Percentiles rank a stretch among this genome's conserved stretches.
phyloP scores from a whole-genome alignment of 2,888 invertebrate species.

The Andrena minutula region DNA sequence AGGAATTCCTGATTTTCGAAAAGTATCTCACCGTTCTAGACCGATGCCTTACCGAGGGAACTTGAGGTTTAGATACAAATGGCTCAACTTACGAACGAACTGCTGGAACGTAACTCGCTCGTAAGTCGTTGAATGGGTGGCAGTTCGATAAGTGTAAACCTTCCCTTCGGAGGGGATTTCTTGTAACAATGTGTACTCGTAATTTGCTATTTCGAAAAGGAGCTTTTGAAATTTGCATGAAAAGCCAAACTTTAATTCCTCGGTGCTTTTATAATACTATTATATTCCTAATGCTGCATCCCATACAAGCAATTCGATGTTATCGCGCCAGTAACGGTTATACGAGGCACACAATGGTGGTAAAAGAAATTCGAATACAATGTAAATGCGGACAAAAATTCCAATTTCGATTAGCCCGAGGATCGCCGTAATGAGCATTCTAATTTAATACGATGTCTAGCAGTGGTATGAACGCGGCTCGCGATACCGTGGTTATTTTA shows the following conservation, averaged over 20 bases:
- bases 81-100: conserved; percentile 37
- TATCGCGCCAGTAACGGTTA: background rate
- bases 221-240: background rate
- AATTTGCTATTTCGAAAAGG: background rate
- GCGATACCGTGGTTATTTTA: conserved; percentile 9
- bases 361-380: background rate
- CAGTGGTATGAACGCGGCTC: conserved; percentile 1
- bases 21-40: conserved; percentile 8
- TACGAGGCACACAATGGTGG: background rate
- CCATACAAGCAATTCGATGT: background rate
- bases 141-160: conserved; percentile 19
- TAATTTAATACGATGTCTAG: background rate
- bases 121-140: conserved; percentile 19
- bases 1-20: conserved; percentile 18
- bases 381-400: background rate
- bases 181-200: conserved; percentile 5
- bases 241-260: background rate
- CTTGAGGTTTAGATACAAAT: conserved; percentile 13
- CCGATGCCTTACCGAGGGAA: background rate
- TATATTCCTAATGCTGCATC: background rate
- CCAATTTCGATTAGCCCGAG: background rate
- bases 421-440: background rate
- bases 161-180: conserved; percentile 13
- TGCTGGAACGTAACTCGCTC: conserved; percentile 17
- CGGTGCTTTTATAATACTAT: background rate